Evolutionary conservation across 1,140 invertebrate genomes (phyloP).

Genomic region (Cydia pomonella): DNA sequence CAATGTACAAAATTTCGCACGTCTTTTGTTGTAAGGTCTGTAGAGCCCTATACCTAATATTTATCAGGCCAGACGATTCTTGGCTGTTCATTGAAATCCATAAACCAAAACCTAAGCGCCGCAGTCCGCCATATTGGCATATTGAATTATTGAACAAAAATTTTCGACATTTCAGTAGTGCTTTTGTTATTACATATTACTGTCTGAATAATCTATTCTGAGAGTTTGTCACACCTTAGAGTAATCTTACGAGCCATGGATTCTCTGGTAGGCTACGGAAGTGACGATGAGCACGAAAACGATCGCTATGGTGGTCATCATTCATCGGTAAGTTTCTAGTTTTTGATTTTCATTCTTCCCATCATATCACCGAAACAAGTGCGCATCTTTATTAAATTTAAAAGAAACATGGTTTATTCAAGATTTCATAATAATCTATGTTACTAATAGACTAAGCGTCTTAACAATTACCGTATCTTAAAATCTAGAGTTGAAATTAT

Average conservation of each 20-base stretch:
- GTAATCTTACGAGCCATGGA: slow-evolving; percentile 72
- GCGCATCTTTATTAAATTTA: not conserved
- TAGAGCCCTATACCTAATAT: not conserved
- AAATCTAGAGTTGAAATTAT: too few species aligned
- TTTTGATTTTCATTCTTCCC: not conserved
- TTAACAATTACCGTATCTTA: too few species aligned
- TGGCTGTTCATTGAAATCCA: not conserved
- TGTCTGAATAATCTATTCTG: not conserved
- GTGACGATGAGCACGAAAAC: slow-evolving; percentile 82
- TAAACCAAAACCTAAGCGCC: not conserved
- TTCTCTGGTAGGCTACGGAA: slow-evolving; percentile 83
- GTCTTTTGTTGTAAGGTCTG: not conserved
- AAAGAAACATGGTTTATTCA: too few species aligned
- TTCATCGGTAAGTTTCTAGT: slow-evolving; percentile 56
- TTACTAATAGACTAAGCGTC: too few species aligned
- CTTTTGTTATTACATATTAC: not conserved
- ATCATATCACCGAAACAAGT: not conserved
- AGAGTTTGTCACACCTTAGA: not conserved
- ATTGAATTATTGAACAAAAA: not conserved
- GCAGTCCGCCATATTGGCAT: not conserved
- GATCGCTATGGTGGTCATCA: slow-evolving; percentile 56
- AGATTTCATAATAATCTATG: too few species aligned
- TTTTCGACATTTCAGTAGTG: not conserved
- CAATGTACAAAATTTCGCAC: too few species aligned
- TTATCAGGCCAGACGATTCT: not conserved